Base-by-base conservation (phyloP, 2,888 invertebrate species). In the Scaptomyza reducta region DNA sequence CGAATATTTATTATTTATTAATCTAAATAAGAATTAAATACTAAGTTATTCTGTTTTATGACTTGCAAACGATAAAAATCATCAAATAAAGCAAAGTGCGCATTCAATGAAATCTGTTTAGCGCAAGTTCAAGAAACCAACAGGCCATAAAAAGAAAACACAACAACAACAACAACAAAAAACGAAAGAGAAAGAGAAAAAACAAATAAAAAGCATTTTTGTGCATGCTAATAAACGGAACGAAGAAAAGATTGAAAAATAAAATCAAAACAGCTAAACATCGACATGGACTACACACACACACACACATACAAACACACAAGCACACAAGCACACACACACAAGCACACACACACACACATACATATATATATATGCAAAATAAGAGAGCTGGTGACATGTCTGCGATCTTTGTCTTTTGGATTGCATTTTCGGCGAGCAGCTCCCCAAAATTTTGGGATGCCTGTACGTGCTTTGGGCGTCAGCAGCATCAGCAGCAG, bases 391-490 rank as follows among this genome's bases (percentile, higher is more conserved):
- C 45, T 51, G 59, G 58, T 54, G 61, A 64, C 70, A 70, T 74
- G 55, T 61, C 78, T 66, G 66, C 67, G 79, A 80, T 49, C 49
- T 40, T 80, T 47, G 31, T 40, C 80, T 81, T 49, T 72, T 67
- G 73, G 66, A 69, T 64, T 79, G 79, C 79, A 82, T 79, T 82
- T 72, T 70, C 14, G 72, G 69, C 67, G 67, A 42, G 54, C 64
- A 79, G 79, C 71, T 61, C 66, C 71, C 66, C 71, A 77, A 75
- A 10, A 38, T 2, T 67, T 64, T 79, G 85, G 77, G 70, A 72
- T 72, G 79, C 63, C 82, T 85, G 79, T 81, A 78, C 82, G 80
- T 81, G 82, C 76, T 74, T 70, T 74, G 83, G 74, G 83, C 83
- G 79, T 83, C 72, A 76, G 72, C 72, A 76, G 67, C 66, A 64